phyloP scores from a whole-genome alignment of 2,888 invertebrate species.

The Conops quadrifasciatus region DNA sequence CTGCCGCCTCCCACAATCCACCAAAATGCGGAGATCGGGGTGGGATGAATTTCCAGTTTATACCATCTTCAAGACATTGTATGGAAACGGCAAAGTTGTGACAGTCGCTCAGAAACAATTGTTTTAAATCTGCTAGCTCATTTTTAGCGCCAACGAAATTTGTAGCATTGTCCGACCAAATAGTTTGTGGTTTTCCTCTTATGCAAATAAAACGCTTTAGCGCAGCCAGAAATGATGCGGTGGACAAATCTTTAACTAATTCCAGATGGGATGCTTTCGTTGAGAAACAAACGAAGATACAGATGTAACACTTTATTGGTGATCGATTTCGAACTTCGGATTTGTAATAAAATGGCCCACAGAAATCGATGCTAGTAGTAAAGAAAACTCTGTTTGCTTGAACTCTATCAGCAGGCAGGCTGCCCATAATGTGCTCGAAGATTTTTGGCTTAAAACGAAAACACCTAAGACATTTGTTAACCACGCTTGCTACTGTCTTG shows the following conservation, averaged over 20 bases:
- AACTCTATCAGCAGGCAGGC: slow-evolving; percentile 32
- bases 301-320: slow-evolving; percentile 6
- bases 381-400: slow-evolving; percentile 33
- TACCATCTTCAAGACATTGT: too few species aligned
- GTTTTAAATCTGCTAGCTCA: too few species aligned
- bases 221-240: slow-evolving; percentile 32
- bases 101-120: too few species aligned
- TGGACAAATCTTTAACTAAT: slow-evolving; percentile 20
- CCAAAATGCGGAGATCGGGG: too few species aligned
- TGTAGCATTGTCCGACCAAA: not conserved
- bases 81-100: too few species aligned
- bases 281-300: slow-evolving; percentile 6
- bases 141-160: not conserved
- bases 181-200: not conserved
- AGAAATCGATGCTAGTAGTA: slow-evolving; percentile 33
- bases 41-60: too few species aligned
- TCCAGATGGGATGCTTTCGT: not conserved
- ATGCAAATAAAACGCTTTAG: not conserved
- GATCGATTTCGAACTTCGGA: slow-evolving; percentile 22
- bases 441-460: not conserved
- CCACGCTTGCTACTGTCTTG: slow-evolving; percentile 12
- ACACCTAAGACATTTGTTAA: not conserved
- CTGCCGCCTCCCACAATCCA: too few species aligned
- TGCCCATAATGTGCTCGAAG: not conserved
- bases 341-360: slow-evolving; percentile 20